Evolutionary conservation across 2,797 vertebrate species (phyloP).

Genomic region (Anguilla pacifica): DNA sequence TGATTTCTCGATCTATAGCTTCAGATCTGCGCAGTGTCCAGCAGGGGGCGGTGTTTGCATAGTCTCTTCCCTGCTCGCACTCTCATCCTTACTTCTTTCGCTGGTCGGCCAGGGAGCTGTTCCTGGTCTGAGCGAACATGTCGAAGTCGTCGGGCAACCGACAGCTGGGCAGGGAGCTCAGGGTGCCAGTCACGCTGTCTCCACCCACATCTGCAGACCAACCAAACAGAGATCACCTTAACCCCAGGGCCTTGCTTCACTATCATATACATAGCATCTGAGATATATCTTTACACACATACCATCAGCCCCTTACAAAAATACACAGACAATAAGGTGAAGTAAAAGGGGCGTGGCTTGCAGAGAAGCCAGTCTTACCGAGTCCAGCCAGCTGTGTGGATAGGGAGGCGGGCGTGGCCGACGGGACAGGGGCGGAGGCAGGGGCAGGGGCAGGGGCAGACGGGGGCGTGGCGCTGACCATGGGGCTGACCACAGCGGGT

Average conservation of each 20-base stretch:
- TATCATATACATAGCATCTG: background rate
- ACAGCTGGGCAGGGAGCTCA: slow-evolving; percentile 77
- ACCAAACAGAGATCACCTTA: background rate
- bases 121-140: slow-evolving; percentile 94
- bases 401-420: slow-evolving; percentile 64
- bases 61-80: background rate
- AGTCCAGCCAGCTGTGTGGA: slow-evolving; percentile 87
- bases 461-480: slow-evolving; percentile 68
- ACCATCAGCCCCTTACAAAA: background rate
- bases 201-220: slow-evolving; percentile 79
- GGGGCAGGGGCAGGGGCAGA: slow-evolving; percentile 35
- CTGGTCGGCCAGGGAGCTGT: slow-evolving; percentile 89
- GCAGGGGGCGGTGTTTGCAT: background rate
- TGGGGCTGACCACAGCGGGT: slow-evolving; percentile 90
- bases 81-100: slow-evolving; percentile 81
- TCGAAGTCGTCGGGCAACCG: slow-evolving; percentile 85
- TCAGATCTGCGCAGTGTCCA: background rate
- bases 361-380: slow-evolving; percentile 68
- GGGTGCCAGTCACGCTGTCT: slow-evolving; percentile 80
- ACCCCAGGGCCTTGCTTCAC: background rate
- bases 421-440: slow-evolving; percentile 28
- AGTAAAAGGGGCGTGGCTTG: background rate
- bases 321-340: background rate
- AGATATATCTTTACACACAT: background rate
- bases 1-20: slow-evolving; percentile 24